Base-by-base conservation (phyloP, 2,797 vertebrate species). In the Pygocentrus nattereri region DNA sequence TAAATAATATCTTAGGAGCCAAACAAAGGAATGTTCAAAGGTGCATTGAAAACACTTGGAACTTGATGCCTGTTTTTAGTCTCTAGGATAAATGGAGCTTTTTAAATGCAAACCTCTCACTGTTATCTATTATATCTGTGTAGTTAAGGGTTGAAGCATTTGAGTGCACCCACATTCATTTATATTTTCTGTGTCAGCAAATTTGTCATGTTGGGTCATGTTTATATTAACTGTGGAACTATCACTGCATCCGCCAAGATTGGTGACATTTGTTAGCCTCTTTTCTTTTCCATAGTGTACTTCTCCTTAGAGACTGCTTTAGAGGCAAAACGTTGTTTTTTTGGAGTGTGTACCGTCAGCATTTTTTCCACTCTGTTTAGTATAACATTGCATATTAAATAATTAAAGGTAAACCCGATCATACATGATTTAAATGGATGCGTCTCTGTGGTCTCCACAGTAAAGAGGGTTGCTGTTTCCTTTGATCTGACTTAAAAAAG, bases 361-460 rank as follows among this genome's bases (percentile, higher is more conserved):
- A 41, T 59, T 84, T 62, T 62, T 81, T 81, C 18, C 27, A 74
- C 41, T 21, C 74, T 80, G 80, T 54, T 86, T 78, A 80, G 61
- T 62, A 76, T 65, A 27, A 77, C 75, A 77, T 56, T 5, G 16
- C 56, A 2, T 41, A 56, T 44, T 71, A 58, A 78, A 82, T 74
- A 38, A 74, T 81, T 79, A 12, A 82, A 76, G 25, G 52, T 31
- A 6, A 27, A 69, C 19, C 25, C 62, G 31, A 15, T 34, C 74
- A 78, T 80, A 76, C 84, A 82, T 67, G 56, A 76, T 78, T 65
- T 78, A 85, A 50, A 74, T 30, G n/a, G 74, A 76, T 41, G 76
- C 44, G n/a, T 10, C n/a, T 79, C 7, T 72, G 44, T 10, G 56
- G 41, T 71, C 49, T 64, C 72, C 3, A 67, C 0, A 25, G 23